These are phyloP conservation scores for Ciconia boyciana DNA, from an alignment of 2,113 vertebrate species.

Conservation along the genomic window DNA sequence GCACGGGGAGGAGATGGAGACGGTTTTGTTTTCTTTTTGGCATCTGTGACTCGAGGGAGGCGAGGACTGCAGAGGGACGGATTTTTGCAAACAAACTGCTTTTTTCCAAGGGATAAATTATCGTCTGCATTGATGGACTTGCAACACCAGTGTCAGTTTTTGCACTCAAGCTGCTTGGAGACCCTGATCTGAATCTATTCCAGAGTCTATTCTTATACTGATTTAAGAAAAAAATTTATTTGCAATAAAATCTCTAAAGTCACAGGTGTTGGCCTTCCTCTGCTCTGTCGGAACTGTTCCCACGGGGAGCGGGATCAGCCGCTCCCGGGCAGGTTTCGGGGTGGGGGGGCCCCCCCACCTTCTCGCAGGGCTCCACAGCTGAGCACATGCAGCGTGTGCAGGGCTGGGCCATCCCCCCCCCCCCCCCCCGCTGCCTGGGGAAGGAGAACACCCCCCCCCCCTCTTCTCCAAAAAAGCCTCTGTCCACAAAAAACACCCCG, in stretches of 20 bases:
- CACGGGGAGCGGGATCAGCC: fast-evolving
- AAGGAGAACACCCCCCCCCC: background rate
- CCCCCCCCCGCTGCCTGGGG: background rate
- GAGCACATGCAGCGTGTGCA: no score
- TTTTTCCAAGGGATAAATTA: background rate
- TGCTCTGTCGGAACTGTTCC: background rate
- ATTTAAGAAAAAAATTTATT: background rate
- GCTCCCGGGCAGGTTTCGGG: background rate
- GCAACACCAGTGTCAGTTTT: background rate
- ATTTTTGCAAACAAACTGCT: background rate
- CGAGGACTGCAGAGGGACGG: background rate
- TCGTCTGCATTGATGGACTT: fast-evolving
- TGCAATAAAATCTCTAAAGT: conserved; percentile 63
- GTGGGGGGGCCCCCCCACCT: background rate
- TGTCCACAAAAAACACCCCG: background rate
- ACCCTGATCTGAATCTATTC: background rate
- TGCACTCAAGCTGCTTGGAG: background rate
- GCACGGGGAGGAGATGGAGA: background rate
- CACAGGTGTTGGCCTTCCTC: background rate
- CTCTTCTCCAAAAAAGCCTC: background rate
- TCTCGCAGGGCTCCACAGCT: background rate
- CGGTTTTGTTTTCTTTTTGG: background rate
- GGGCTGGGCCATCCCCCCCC: background rate
- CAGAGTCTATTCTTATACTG: conserved; percentile 46
- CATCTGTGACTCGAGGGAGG: background rate